Conservation (phyloP, 2,888 invertebrate genomes). For the Agelastica alni region DNA sequence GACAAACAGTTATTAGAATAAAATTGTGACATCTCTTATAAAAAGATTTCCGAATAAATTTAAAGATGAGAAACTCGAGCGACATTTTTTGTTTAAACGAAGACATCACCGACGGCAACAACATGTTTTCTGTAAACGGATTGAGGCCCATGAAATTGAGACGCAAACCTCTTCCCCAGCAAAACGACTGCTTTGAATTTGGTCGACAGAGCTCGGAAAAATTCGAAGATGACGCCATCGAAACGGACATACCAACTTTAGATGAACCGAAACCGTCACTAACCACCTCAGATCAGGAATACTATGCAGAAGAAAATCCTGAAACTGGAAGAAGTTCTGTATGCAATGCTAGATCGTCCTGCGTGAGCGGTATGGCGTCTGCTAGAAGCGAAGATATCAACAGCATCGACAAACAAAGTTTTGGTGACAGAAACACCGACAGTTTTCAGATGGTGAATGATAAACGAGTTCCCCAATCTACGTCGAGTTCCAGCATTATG, state of each 20-base stretch:
- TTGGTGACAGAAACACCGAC: conserved; percentile 3
- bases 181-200: conserved; percentile 23
- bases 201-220: conserved; percentile 10
- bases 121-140: conserved; percentile 52
- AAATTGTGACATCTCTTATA: not conserved
- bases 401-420: not conserved
- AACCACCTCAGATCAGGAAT: not conserved
- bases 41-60: not conserved
- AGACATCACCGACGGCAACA: conserved; percentile 46
- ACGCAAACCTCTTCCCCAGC: conserved; percentile 30
- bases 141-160: conserved; percentile 48
- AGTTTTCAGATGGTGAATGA: not conserved
- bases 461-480: not conserved
- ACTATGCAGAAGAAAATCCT: not conserved
- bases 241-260: not conserved
- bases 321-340: not conserved
- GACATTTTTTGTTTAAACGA: conserved; percentile 53
- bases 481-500: conserved; percentile 36
- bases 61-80: conserved; percentile 46
- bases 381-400: not conserved
- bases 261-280: too few relatives aligned
- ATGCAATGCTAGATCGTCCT: not conserved
- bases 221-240: conserved; percentile 7
- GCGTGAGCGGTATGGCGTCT: not conserved
- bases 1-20: too few relatives aligned